A percentile compares a stretch with the other conserved stretches of the same genome.
phyloP scores from a whole-genome alignment of 2,888 invertebrate genomes.

The Sympetrum striolatum region DNA sequence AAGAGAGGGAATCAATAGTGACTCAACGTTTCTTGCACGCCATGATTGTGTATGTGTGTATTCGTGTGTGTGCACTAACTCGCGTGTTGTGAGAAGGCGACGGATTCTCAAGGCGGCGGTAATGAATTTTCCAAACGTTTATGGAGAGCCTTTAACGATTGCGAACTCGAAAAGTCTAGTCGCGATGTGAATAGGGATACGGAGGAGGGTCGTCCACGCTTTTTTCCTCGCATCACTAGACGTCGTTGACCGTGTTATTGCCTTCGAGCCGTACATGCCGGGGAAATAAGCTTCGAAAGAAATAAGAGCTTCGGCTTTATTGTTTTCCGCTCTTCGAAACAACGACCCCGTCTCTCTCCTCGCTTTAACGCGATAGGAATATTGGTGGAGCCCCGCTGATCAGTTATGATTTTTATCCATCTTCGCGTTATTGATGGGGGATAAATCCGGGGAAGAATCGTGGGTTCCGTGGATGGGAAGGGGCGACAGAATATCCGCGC shows the following conservation, averaged over 20 bases:
- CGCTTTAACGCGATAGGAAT: background rate
- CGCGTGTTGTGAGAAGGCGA: background rate
- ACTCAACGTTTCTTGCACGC: conserved; percentile 15
- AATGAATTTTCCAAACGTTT: conserved; percentile 38
- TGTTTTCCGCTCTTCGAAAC: background rate
- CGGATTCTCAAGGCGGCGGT: conserved; percentile 6
- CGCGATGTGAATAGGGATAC: background rate
- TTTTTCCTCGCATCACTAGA: background rate
- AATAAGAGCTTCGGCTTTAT: background rate
- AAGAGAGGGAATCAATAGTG: conserved; percentile 16
- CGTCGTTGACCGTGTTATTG: conserved; percentile 33
- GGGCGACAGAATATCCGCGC: background rate
- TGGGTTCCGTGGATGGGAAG: background rate
- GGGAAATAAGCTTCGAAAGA: background rate
- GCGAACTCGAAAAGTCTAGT: conserved; percentile 8
- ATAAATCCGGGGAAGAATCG: background rate
- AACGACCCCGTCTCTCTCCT: background rate
- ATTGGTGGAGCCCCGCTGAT: no score
- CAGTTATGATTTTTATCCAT: no score
- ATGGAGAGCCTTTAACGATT: conserved; percentile 21
- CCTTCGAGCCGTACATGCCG: background rate
- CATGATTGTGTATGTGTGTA: background rate
- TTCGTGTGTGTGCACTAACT: background rate
- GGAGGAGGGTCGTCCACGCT: background rate
- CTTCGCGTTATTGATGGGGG: background rate